phyloP scores from a whole-genome alignment of 2,888 invertebrate genomes.

The Conops quadrifasciatus region DNA sequence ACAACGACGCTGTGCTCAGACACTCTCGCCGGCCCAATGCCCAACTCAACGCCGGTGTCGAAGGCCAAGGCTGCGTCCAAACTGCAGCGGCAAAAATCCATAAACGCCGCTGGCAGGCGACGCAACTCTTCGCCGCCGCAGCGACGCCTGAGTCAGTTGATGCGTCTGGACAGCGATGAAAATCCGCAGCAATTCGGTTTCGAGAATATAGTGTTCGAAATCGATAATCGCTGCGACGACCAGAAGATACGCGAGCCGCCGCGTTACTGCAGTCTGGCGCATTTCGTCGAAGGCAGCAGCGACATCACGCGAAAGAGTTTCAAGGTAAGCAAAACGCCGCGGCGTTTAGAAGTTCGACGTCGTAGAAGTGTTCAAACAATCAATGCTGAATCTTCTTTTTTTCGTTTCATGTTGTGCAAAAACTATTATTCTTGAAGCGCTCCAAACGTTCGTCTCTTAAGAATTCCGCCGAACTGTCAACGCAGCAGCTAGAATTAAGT shows the following conservation, averaged over 20 bases:
- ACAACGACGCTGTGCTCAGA: conserved; percentile 73
- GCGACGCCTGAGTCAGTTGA: conserved; percentile 62
- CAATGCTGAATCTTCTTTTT: conserved; percentile 13
- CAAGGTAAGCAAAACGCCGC: conserved; percentile 63
- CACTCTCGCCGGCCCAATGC: conserved; percentile 40
- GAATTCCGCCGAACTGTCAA: conserved; percentile 45
- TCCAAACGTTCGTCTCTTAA: conserved; percentile 60
- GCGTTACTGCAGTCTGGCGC: conserved; percentile 79
- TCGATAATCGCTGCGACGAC: conserved; percentile 66
- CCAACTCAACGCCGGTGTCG: conserved; percentile 37
- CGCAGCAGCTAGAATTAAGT: conserved; percentile 48
- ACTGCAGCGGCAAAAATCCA: conserved; percentile 50
- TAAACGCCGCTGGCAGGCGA: conserved; percentile 48
- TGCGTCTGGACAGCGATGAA: conserved; percentile 65
- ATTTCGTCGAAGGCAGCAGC: conserved; percentile 70
- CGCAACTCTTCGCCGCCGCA: conserved; percentile 68
- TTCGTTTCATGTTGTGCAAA: conserved; percentile 48
- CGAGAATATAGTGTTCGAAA: conserved; percentile 76
- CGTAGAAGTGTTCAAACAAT: too few species aligned
- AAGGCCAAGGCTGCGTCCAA: conserved; percentile 47
- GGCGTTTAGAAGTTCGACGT: neutral
- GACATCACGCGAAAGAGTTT: conserved; percentile 84
- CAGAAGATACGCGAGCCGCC: conserved; percentile 68
- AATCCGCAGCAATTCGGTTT: conserved; percentile 71
- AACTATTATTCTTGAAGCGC: conserved; percentile 48